Conservation (phyloP, 2,113 vertebrate species). For the Helogale parvula region DNA sequence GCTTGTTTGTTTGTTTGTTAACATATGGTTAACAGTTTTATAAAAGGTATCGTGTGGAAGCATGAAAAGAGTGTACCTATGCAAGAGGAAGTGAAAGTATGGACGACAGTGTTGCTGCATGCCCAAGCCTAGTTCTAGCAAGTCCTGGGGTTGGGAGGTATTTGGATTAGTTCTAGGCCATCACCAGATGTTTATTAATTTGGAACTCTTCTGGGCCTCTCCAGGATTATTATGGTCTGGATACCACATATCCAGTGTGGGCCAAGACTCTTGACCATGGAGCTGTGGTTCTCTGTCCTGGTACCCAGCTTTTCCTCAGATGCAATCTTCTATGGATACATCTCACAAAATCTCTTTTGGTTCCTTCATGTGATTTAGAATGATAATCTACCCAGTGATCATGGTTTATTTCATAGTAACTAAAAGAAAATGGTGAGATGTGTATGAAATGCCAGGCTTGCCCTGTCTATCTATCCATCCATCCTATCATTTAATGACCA, state of each 20-base stretch:
- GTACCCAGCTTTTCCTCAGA: background rate
- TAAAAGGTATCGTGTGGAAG: background rate
- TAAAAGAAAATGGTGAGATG: background rate
- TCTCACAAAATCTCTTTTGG: background rate
- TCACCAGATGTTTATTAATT: background rate
- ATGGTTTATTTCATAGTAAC: background rate
- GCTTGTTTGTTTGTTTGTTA: background rate
- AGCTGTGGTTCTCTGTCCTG: background rate
- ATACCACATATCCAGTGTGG: background rate
- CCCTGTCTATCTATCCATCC: background rate
- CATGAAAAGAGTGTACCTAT: background rate
- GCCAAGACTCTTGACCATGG: background rate
- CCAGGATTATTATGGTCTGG: background rate
- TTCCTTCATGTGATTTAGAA: background rate
- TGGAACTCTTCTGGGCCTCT: conserved; percentile 5
- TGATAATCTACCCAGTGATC: background rate
- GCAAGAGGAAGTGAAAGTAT: background rate
- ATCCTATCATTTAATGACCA: background rate
- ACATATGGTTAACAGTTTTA: background rate
- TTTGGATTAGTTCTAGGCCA: background rate
- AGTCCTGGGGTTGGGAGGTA: background rate
- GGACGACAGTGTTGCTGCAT: background rate
- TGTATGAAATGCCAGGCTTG: background rate
- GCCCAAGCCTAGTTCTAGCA: background rate
- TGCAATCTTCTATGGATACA: background rate